phyloP scores from a whole-genome alignment of 2,113 vertebrate species.

The Vimba vimba region DNA sequence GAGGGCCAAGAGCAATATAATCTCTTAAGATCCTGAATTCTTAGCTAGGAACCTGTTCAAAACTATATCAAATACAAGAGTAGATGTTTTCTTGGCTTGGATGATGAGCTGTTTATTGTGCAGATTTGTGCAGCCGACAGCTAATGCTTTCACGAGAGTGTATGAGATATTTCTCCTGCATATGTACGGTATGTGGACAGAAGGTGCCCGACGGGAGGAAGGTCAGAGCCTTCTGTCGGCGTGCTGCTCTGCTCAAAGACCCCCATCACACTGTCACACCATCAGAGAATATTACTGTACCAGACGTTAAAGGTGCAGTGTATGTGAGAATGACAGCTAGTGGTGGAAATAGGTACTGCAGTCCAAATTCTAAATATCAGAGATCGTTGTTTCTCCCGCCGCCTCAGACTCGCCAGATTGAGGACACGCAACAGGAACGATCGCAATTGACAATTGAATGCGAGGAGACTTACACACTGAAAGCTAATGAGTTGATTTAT shows the following conservation, averaged over 20 bases:
- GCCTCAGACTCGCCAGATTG: too few species aligned
- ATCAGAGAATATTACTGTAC: conserved; percentile 19
- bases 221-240: conserved; percentile 32
- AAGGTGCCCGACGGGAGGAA: conserved; percentile 36
- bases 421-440: too few species aligned
- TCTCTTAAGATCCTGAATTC: background rate
- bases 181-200: conserved; percentile 5
- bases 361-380: too few species aligned
- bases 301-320: background rate
- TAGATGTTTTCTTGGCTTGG: background rate
- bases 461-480: too few species aligned
- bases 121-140: background rate
- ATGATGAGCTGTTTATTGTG: background rate
- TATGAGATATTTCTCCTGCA: background rate
- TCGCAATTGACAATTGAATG: too few species aligned
- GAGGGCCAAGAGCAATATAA: too few species aligned
- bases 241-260: background rate
- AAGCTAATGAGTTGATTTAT: too few species aligned
- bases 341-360: too few species aligned
- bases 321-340: too few species aligned
- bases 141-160: background rate
- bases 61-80: background rate
- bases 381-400: too few species aligned
- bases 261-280: conserved; percentile 53
- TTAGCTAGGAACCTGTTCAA: background rate